Percentiles rank a stretch among this genome's conserved stretches.
Conservation (phyloP, 1,140 invertebrate genomes). For the Drosophila sp. region DNA sequence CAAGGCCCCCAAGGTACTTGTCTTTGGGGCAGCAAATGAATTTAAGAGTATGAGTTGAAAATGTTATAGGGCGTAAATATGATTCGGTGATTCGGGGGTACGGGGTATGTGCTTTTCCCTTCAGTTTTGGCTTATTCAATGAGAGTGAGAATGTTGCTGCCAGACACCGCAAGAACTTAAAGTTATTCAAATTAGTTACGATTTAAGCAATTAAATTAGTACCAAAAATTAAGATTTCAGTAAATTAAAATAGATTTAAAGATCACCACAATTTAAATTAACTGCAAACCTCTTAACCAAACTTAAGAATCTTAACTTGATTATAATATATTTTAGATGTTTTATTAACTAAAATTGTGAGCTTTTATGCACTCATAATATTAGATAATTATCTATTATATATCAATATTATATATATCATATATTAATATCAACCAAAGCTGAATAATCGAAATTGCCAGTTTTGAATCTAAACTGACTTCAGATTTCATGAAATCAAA, state of each 20-base stretch:
- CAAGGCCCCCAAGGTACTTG: conserved; percentile 15
- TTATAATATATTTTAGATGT: no score
- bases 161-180: neutral
- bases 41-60: conserved; percentile 3
- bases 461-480: no score
- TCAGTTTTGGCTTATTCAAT: conserved; percentile 1
- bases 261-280: no score
- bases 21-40: conserved; percentile 9
- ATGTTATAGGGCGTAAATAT: neutral
- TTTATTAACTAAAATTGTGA: no score
- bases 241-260: neutral
- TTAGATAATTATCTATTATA: no score
- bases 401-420: no score
- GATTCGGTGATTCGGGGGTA: neutral
- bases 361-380: no score
- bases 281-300: no score
- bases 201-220: neutral
- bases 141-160: neutral
- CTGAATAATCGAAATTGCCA: no score
- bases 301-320: no score
- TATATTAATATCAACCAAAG: no score
- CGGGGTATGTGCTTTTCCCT: neutral
- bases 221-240: neutral
- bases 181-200: neutral
- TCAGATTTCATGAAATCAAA: no score